Percentiles rank a stretch among this genome's conserved stretches.
Conservation (phyloP, 2,797 vertebrate species). For the Okamejei kenojei region DNA sequence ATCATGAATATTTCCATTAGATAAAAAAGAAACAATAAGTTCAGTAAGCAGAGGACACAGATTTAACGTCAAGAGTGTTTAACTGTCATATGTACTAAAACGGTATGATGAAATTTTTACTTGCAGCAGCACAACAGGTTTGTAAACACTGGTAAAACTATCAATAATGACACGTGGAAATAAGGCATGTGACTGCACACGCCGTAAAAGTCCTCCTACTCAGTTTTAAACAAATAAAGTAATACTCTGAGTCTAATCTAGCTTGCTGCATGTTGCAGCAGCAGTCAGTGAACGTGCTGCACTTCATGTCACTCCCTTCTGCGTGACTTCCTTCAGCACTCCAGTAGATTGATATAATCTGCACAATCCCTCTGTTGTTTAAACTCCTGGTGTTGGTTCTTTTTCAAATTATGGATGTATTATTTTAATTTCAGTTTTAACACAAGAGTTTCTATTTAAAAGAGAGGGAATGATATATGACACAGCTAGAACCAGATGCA, state of each 20-base stretch:
- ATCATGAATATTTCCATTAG: too few species aligned
- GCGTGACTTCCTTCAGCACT: too few species aligned
- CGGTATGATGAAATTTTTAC: too few species aligned
- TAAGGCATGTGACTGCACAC: neutral
- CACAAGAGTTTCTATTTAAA: neutral
- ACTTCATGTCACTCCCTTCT: neutral
- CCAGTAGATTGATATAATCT: neutral
- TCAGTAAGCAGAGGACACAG: too few species aligned
- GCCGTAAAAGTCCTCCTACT: neutral
- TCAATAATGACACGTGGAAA: too few species aligned
- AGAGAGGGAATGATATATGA: neutral
- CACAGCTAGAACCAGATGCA: neutral
- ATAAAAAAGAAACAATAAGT: too few species aligned
- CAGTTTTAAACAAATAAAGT: constrained; percentile 20
- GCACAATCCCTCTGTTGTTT: neutral
- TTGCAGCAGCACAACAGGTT: too few species aligned
- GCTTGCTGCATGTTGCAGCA: neutral
- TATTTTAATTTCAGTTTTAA: neutral
- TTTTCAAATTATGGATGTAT: neutral
- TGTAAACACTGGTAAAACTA: too few species aligned
- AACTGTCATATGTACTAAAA: too few species aligned
- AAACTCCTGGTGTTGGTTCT: neutral
- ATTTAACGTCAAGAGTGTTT: too few species aligned
- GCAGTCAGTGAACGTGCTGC: neutral
- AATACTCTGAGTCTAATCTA: neutral